phyloP scores from a whole-genome alignment of 2,113 vertebrate genomes.

The Bujurquina vittata region DNA sequence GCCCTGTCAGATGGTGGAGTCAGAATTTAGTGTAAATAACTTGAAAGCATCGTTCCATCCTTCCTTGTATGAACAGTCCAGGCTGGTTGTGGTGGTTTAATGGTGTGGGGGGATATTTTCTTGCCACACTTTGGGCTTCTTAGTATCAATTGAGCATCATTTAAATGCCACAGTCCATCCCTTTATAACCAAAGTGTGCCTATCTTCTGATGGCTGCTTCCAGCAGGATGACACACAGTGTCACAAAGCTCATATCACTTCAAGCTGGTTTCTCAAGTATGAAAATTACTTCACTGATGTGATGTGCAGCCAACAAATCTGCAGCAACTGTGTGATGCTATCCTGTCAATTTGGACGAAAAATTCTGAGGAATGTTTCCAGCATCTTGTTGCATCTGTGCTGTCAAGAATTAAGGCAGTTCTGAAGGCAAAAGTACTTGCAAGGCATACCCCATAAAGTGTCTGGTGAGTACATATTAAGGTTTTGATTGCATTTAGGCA shows the following conservation, averaged over 20 bases:
- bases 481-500: background rate
- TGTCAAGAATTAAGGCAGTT: background rate
- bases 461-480: background rate
- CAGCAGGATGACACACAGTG: background rate
- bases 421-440: fast-evolving
- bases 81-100: background rate
- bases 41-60: background rate
- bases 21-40: background rate
- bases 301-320: too few species aligned
- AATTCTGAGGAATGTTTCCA: background rate
- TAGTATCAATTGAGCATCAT: background rate
- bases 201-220: too few species aligned
- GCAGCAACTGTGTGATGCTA: background rate
- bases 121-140: background rate
- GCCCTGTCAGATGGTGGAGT: background rate
- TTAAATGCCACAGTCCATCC: background rate
- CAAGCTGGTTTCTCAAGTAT: background rate
- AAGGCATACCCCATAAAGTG: background rate
- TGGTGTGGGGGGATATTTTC: too few species aligned
- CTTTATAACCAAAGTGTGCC: too few species aligned
- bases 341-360: background rate
- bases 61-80: background rate
- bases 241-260: background rate
- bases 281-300: background rate
- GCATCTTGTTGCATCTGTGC: background rate